These are phyloP conservation scores for Mus spretus DNA, from an alignment of 2,797 vertebrate genomes.

Conservation along the genomic window DNA sequence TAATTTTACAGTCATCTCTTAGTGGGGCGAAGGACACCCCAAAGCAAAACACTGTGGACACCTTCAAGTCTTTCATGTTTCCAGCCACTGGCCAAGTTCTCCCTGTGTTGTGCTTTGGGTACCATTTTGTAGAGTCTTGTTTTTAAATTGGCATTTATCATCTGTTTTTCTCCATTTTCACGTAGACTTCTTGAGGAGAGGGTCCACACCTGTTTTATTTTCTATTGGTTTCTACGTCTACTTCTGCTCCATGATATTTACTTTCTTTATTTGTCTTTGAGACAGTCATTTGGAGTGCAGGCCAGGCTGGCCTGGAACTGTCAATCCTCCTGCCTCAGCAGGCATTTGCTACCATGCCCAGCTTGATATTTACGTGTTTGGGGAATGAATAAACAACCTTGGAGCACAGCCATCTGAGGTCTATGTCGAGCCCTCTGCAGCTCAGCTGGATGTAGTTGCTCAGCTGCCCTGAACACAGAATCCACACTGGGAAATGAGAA, in stretches of 20 bases:
- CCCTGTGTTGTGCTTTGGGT: background rate
- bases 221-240: background rate
- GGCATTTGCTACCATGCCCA: background rate
- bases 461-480: background rate
- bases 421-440: background rate
- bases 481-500: constrained; percentile 12
- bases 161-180: background rate
- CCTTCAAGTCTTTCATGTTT: background rate
- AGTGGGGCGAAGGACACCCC: background rate
- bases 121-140: background rate
- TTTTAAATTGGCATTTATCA: background rate
- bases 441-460: background rate
- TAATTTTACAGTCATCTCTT: background rate
- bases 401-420: background rate
- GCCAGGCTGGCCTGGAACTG: background rate
- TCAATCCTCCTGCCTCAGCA: background rate
- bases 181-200: background rate
- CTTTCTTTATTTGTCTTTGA: background rate
- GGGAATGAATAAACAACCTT: background rate
- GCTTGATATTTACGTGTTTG: background rate
- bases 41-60: background rate
- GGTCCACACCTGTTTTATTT: background rate
- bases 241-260: background rate
- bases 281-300: background rate
- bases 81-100: background rate